Percentiles rank a stretch among this genome's conserved stretches.
Evolutionary conservation across 2,797 vertebrate genomes (phyloP).

Genomic region (Enteromius paludinosus): DNA sequence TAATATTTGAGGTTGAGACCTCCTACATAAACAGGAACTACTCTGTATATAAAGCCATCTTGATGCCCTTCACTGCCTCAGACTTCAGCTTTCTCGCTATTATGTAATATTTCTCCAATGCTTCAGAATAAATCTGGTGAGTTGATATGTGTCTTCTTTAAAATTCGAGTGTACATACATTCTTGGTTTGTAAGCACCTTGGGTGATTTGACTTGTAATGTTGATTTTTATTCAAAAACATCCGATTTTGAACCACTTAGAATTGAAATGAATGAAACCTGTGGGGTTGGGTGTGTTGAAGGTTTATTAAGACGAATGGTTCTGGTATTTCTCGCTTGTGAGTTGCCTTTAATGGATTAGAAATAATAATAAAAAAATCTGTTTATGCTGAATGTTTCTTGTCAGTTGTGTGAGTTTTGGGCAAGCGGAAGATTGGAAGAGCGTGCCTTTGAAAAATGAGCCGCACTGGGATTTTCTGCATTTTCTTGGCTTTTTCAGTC

Average conservation of each 20-base stretch:
- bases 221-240: not conserved
- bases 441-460: conserved; percentile 19
- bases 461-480: not conserved
- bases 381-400: not conserved
- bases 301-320: not conserved
- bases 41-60: conserved; percentile 40
- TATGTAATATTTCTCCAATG: conserved; percentile 30
- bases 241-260: not conserved
- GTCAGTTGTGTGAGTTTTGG: not conserved
- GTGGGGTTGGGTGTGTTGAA: not conserved
- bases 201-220: not conserved
- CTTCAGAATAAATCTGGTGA: conserved; percentile 10
- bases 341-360: not conserved
- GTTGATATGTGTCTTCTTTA: not conserved
- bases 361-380: too few relatives aligned
- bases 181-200: not conserved
- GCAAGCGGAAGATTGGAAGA: not conserved
- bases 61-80: conserved; percentile 57
- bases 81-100: conserved; percentile 60
- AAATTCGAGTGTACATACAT: not conserved
- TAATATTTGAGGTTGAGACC: conserved; percentile 40
- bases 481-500: conserved; percentile 9
- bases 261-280: not conserved
- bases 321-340: not conserved
- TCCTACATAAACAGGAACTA: conserved; percentile 51